Base-by-base conservation (phyloP, 2,797 vertebrate genomes). In the Ceyx erithaca region DNA sequence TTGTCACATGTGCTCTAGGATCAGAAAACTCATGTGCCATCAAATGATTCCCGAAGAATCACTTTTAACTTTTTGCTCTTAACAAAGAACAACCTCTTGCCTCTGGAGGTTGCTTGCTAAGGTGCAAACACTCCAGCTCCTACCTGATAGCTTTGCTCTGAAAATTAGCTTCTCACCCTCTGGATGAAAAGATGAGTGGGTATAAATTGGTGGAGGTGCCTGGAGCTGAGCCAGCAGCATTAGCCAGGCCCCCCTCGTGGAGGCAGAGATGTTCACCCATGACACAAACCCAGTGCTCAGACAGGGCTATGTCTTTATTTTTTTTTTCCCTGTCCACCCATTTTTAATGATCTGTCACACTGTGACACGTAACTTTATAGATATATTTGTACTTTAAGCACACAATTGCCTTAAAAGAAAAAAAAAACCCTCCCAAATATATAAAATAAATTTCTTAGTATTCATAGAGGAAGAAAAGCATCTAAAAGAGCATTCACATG, bases 181-280 rank as follows among this genome's bases (percentile, higher is more conserved):
- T 69, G 66, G 19, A 40, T 66, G 45, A 71, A 54, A 61, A 83
- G 25, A 20, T 46, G 37, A 30, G 21, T 0, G 5, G 30, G 6
- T n/a, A 9, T 33, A 70, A 89, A 80, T 40, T 2, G 2, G 59
- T 11, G 26, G 31, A 9, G 2, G 51, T 22, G 40, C 10, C 66
- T 49, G 66, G 54, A 73, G 54, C 54, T 61, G 80, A 57, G 33
- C n/a, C 22, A 35, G 63, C 6, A 2, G 31, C 4, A 5, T 31
- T 35, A 69, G 37, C 20, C 52, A 79, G 43, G 10, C 15, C 0
- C 1, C 5, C 26, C 52, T 61, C 0, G 0, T 20, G 66, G 25
- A 68, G 19, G 43, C 46, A 87, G 61, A 75, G 9, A 14, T 6
- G 0, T 26, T 94, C 40, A 92, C 30, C 30, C 72, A 20, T 3